phyloP scores from a whole-genome alignment of 1,140 invertebrate genomes.

The Zeugodacus cucurbitae region DNA sequence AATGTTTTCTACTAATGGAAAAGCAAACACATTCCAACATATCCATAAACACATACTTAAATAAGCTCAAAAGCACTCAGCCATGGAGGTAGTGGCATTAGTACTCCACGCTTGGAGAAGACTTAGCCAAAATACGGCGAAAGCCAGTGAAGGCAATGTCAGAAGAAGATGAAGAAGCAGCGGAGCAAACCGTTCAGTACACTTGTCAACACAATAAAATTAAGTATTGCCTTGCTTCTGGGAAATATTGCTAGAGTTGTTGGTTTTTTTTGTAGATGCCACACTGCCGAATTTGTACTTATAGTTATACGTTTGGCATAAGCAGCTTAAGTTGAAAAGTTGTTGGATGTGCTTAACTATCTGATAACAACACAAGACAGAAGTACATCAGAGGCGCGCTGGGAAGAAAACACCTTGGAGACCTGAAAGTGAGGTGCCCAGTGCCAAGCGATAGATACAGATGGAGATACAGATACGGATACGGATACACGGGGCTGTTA shows the following conservation, averaged over 20 bases:
- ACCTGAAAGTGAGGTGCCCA: not conserved
- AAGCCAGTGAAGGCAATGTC: not conserved
- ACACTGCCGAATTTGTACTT: not conserved
- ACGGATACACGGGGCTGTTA: no score
- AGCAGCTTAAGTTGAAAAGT: conserved; percentile 34
- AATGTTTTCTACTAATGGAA: not conserved
- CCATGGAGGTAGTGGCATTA: not conserved
- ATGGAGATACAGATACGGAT: not conserved
- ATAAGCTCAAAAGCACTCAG: not conserved
- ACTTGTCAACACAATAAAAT: conserved; percentile 37
- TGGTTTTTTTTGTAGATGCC: not conserved
- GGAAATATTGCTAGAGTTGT: not conserved
- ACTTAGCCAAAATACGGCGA: not conserved
- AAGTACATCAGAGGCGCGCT: not conserved
- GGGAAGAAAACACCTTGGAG: not conserved
- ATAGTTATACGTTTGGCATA: not conserved
- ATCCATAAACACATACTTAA: not conserved
- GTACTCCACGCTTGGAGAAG: not conserved
- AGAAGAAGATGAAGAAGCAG: not conserved
- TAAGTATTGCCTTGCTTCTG: not conserved
- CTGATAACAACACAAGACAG: not conserved
- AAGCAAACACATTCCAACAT: not conserved
- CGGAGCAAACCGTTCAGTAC: not conserved
- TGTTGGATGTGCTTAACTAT: conserved; percentile 27
- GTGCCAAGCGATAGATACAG: not conserved